A percentile compares a stretch with the other conserved stretches of the same genome.
These are phyloP conservation scores for Oncorhynchus clarkii DNA, from an alignment of 2,113 vertebrate genomes.

Conservation along the genomic window DNA sequence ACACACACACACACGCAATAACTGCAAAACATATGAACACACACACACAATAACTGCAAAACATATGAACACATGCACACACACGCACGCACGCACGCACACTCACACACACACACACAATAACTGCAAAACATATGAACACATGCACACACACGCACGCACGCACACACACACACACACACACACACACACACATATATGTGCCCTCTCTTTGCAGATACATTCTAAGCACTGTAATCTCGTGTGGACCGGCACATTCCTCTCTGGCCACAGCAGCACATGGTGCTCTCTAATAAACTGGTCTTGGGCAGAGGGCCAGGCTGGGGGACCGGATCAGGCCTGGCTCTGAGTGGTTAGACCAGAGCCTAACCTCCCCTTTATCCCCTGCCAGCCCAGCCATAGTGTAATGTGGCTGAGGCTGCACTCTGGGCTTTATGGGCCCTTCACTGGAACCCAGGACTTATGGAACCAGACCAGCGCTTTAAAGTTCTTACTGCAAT, in stretches of 20 bases:
- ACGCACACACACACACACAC: not conserved
- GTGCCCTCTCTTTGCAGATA: conserved; percentile 25
- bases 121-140: no score
- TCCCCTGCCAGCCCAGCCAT: conserved; percentile 66
- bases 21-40: no score
- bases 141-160: no score
- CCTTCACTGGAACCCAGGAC: conserved; percentile 59
- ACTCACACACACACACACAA: no score
- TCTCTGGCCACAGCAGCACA: conserved; percentile 54
- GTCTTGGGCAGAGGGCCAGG: conserved; percentile 74
- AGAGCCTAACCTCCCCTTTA: conserved; percentile 66
- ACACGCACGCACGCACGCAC: no score
- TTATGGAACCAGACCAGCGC: conserved; percentile 78
- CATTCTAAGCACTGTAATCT: conserved; percentile 58
- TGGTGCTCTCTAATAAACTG: conserved; percentile 74
- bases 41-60: no score
- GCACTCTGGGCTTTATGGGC: conserved; percentile 78
- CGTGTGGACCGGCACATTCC: conserved; percentile 73
- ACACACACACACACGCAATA: not conserved
- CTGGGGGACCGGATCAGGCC: conserved; percentile 51
- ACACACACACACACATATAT: not conserved
- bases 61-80: no score
- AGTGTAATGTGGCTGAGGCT: conserved; percentile 76
- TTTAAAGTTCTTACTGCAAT: conserved; percentile 77
- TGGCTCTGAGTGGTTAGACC: conserved; percentile 76